Conservation (phyloP, 2,113 vertebrate species). For the Myrmecophaga tridactyla region DNA sequence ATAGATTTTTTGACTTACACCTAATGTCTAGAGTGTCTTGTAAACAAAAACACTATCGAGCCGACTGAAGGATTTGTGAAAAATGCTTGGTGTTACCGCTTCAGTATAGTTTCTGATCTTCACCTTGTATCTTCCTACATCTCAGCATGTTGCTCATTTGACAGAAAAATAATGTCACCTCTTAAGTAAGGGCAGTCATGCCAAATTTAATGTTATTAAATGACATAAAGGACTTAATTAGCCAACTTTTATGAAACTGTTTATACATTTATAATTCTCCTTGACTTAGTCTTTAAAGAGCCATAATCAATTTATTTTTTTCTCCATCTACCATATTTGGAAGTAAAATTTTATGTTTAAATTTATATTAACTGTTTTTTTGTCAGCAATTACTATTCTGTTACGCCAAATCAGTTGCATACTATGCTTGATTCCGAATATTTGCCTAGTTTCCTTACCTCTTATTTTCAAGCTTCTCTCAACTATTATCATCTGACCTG, state of each 20-base stretch:
- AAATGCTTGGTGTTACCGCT: neutral
- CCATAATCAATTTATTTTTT: neutral
- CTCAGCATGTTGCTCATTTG: neutral
- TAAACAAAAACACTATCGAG: neutral
- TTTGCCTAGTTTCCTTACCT: neutral
- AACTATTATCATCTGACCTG: neutral
- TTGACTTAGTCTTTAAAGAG: neutral
- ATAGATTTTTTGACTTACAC: neutral
- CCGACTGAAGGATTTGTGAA: neutral
- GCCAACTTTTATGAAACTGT: neutral
- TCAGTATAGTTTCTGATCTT: neutral
- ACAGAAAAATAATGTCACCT: neutral
- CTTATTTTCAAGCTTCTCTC: neutral
- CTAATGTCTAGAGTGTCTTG: neutral
- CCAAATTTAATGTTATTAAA: neutral
- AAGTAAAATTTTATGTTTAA: slow-evolving; percentile 27
- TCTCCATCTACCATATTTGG: neutral
- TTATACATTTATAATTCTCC: neutral
- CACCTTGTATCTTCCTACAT: neutral
- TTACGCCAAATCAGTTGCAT: neutral
- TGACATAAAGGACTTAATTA: neutral
- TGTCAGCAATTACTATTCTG: neutral
- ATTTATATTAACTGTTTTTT: slow-evolving; percentile 15
- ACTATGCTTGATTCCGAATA: neutral
- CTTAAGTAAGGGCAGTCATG: neutral